These are phyloP conservation scores for Apostichopus leukothele DNA, from an alignment of 53 echinoderm and acorn worm genomes.

Conservation along the genomic window DNA sequence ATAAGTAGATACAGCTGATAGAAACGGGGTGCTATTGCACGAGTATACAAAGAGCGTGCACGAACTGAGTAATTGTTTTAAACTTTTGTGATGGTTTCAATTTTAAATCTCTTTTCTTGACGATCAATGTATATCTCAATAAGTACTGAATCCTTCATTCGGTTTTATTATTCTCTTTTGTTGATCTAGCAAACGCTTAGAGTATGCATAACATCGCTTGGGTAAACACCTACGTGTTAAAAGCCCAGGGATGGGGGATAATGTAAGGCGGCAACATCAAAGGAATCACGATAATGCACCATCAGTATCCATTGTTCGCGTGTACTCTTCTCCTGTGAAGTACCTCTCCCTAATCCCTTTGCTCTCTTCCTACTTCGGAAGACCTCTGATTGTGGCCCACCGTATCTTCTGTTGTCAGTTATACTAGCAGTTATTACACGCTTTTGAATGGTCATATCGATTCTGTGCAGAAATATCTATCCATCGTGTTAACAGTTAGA, in stretches of 20 bases:
- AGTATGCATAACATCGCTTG: slow-evolving; percentile 23
- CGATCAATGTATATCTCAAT: too few relatives aligned
- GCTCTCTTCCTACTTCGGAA: neutral
- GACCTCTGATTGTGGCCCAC: neutral
- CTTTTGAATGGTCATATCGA: slow-evolving; percentile 9
- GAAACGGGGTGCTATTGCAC: too few relatives aligned
- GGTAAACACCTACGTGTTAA: slow-evolving; percentile 29
- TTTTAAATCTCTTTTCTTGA: too few relatives aligned
- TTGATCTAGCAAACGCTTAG: slow-evolving; percentile 12
- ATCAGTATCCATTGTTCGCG: slow-evolving; percentile 23
- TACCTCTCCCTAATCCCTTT: slow-evolving; percentile 15
- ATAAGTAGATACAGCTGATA: too few relatives aligned
- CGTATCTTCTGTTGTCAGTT: neutral
- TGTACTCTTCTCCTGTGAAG: slow-evolving; percentile 12
- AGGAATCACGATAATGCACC: slow-evolving; percentile 3
- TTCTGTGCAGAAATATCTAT: neutral
- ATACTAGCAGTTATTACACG: slow-evolving; percentile 1
- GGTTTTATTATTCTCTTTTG: slow-evolving; percentile 21
- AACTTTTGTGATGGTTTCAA: too few relatives aligned
- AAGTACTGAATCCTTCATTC: neutral
- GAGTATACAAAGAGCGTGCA: too few relatives aligned
- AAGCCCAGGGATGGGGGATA: slow-evolving; percentile 38
- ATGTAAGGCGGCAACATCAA: slow-evolving; percentile 26
- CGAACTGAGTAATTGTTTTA: too few relatives aligned
- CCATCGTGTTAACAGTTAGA: too few relatives aligned